Conservation (phyloP, 2,888 invertebrate genomes). For the Drosophila macrospina region DNA sequence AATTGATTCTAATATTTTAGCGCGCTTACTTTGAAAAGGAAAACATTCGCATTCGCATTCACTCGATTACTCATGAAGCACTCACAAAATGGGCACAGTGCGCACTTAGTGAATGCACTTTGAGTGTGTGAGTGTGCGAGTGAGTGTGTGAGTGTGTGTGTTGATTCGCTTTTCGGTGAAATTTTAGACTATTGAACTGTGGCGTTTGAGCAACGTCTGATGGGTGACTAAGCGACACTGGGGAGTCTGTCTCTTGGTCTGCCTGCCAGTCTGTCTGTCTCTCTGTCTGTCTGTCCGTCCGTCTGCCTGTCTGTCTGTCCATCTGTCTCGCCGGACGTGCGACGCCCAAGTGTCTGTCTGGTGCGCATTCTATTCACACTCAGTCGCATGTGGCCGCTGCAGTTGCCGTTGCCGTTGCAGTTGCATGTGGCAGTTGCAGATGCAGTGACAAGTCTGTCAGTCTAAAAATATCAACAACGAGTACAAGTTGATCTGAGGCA, state of each 20-base stretch:
- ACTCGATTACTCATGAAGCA: slow-evolving; percentile 67
- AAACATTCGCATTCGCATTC: slow-evolving; percentile 45
- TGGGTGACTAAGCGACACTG: slow-evolving; percentile 56
- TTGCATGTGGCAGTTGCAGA: slow-evolving; percentile 22
- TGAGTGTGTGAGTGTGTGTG: slow-evolving; percentile 25
- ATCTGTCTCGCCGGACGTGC: slow-evolving; percentile 4
- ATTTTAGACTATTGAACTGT: slow-evolving; percentile 77
- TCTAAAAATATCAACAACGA: slow-evolving; percentile 65
- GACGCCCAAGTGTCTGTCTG: slow-evolving; percentile 33
- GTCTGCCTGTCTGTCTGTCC: slow-evolving; percentile 14
- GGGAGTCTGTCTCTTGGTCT: slow-evolving; percentile 31
- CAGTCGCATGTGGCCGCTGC: slow-evolving; percentile 21
- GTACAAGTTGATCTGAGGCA: slow-evolving; percentile 66
- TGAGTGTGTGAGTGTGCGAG: slow-evolving; percentile 14
- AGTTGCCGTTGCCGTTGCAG: slow-evolving; percentile 25
- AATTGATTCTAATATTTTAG: slow-evolving; percentile 47
- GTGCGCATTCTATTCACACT: slow-evolving; percentile 34
- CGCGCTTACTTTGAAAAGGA: slow-evolving; percentile 24
- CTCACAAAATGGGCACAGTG: slow-evolving; percentile 66
- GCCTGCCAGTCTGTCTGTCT: neutral
- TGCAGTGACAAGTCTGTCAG: slow-evolving; percentile 34
- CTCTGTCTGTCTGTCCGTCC: slow-evolving; percentile 15
- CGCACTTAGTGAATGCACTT: slow-evolving; percentile 56
- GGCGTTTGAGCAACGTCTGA: slow-evolving; percentile 47
- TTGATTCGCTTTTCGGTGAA: slow-evolving; percentile 57